Percentiles rank a stretch among this genome's conserved stretches.
Conservation (phyloP, 1,140 invertebrate species). For the Conus ventricosus region DNA sequence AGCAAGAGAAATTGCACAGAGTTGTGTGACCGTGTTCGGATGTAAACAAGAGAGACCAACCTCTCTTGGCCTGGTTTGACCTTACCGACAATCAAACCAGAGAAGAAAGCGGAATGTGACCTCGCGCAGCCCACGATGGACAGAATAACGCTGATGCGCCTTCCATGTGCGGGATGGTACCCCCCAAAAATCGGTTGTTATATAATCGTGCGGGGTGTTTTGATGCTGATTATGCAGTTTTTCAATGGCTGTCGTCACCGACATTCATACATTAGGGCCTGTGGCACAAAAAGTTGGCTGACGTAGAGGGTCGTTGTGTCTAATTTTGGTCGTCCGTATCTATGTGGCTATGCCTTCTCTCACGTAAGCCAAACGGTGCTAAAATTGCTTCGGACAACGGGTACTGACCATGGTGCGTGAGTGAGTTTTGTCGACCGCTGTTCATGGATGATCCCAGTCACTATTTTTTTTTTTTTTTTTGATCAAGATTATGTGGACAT, state of each 20-base stretch:
- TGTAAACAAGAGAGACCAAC: background rate
- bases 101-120: background rate
- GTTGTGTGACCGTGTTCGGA: background rate
- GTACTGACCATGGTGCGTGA: background rate
- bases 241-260: slow-evolving; percentile 29
- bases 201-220: background rate
- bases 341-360: slow-evolving; percentile 1
- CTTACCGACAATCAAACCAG: background rate
- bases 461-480: background rate
- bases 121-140: background rate
- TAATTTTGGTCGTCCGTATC: slow-evolving; percentile 20
- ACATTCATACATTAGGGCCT: slow-evolving; percentile 18
- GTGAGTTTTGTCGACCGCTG: background rate
- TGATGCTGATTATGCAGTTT: slow-evolving; percentile 32
- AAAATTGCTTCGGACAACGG: background rate
- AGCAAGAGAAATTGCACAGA: background rate
- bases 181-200: too few relatives aligned
- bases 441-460: background rate
- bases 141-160: background rate
- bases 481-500: background rate
- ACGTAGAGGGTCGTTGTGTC: background rate
- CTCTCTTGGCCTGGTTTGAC: background rate
- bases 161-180: background rate
- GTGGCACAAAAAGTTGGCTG: background rate
- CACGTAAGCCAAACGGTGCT: background rate